A percentile compares a stretch with the other conserved stretches of the same genome.
phyloP scores from a whole-genome alignment of 2,113 vertebrate genomes.

The Gasterosteus aculeatus region DNA sequence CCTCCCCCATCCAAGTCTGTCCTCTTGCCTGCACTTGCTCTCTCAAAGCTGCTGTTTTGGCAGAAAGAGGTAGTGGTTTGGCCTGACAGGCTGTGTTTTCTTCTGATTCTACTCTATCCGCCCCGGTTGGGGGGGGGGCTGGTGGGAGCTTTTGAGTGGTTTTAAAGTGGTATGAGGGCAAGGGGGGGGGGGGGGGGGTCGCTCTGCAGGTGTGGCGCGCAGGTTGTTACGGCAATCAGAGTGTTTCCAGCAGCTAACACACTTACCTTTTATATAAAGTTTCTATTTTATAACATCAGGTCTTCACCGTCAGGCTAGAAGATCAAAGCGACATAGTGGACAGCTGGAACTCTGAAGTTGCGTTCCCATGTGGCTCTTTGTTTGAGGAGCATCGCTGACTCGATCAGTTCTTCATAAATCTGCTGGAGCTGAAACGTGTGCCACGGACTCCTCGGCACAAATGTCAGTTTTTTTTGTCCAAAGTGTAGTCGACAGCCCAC shows the following conservation, averaged over 20 bases:
- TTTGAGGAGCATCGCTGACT: not conserved
- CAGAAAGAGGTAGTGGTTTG: constrained; percentile 65
- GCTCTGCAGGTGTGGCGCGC: constrained; percentile 60
- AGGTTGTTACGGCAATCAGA: constrained; percentile 59
- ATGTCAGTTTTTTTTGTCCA: not conserved
- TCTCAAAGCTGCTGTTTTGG: constrained; percentile 69
- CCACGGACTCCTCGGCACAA: not conserved
- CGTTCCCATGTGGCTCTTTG: not conserved
- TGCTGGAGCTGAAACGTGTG: not conserved
- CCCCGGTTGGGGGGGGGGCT: constrained; percentile 42
- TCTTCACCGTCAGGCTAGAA: constrained; percentile 20
- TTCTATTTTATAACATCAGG: not conserved
- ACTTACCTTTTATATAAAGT: constrained; percentile 14
- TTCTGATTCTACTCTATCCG: constrained; percentile 53
- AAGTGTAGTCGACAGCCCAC: constrained; percentile 32
- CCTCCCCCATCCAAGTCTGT: constrained; percentile 53
- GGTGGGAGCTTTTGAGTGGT: constrained; percentile 49
- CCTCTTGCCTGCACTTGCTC: constrained; percentile 66
- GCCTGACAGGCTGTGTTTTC: constrained; percentile 61
- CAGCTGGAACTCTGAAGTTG: no score
- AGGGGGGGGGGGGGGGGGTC: not conserved
- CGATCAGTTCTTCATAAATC: not conserved
- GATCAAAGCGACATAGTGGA: constrained; percentile 1
- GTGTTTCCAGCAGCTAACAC: constrained; percentile 44
- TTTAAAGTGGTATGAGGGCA: constrained; percentile 37